Evolutionary conservation across 1,140 invertebrate species (phyloP).

Genomic region (Telenomus remus): DNA sequence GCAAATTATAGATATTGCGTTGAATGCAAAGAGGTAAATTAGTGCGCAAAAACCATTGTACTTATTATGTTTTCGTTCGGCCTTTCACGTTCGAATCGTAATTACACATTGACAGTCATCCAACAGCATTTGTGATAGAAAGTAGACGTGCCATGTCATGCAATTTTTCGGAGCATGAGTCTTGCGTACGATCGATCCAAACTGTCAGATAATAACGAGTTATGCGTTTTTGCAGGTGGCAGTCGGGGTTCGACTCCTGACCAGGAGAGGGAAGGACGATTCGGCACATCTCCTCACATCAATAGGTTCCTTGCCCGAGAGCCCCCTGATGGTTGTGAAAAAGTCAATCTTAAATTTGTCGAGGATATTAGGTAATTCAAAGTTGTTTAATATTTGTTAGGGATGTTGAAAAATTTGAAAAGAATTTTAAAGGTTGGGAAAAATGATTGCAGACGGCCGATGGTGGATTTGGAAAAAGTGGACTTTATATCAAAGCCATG

Average conservation of each 20-base stretch:
- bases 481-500: slow-evolving; percentile 78
- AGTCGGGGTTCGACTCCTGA: slow-evolving; percentile 79
- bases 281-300: slow-evolving; percentile 87
- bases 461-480: slow-evolving; percentile 75
- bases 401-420: too few relatives aligned
- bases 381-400: too few relatives aligned
- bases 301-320: slow-evolving; percentile 88
- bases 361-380: slow-evolving; percentile 79
- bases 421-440: neutral
- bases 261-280: slow-evolving; percentile 75
- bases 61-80: neutral
- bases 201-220: slow-evolving; percentile 2
- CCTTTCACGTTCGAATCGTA: neutral
- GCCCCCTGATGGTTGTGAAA: slow-evolving; percentile 92
- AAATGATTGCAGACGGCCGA: slow-evolving; percentile 69
- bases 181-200: neutral
- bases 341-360: slow-evolving; percentile 82
- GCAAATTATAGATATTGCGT: too few relatives aligned
- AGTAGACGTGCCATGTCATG: neutral
- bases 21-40: neutral
- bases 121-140: neutral
- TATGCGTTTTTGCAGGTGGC: slow-evolving; percentile 66
- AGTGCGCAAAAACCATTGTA: neutral
- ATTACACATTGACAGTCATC: too few relatives aligned
- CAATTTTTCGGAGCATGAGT: slow-evolving; percentile 19